These are phyloP conservation scores for Apocrypta bakeri DNA, from an alignment of 1,140 invertebrate species.

Conservation along the genomic window DNA sequence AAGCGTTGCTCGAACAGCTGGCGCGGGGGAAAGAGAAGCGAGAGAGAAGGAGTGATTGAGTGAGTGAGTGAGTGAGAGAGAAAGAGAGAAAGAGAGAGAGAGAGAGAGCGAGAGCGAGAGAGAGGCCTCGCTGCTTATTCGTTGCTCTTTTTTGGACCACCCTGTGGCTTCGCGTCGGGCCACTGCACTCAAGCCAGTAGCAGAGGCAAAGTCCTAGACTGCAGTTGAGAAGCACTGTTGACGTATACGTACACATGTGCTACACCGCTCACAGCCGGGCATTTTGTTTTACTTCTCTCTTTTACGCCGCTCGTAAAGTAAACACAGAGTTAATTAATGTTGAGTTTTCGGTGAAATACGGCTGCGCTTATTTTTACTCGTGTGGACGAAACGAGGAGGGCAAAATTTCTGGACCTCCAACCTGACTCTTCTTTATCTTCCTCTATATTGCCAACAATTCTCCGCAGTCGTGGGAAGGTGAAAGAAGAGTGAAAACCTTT, in stretches of 20 bases:
- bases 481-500: too few species aligned
- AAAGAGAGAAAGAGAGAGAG: too few species aligned
- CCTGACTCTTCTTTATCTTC: not conserved
- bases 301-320: slow-evolving; percentile 1
- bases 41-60: too few species aligned
- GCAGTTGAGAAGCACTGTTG: slow-evolving; percentile 1
- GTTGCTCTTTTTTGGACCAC: slow-evolving; percentile 47
- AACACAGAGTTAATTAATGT: slow-evolving; percentile 2
- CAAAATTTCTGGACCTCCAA: not conserved
- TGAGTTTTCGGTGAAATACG: not conserved
- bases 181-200: not conserved
- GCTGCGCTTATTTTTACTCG: not conserved
- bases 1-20: slow-evolving; percentile 16
- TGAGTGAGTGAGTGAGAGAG: too few species aligned
- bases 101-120: too few species aligned
- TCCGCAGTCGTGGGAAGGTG: too few species aligned
- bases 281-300: not conserved
- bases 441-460: not conserved
- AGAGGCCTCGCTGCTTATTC: slow-evolving; percentile 37
- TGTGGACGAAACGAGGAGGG: too few species aligned
- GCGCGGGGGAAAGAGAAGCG: slow-evolving; percentile 10
- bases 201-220: not conserved
- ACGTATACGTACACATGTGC: not conserved
- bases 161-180: slow-evolving; percentile 1
- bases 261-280: not conserved